A percentile compares a stretch with the other conserved stretches of the same genome.
phyloP scores from a whole-genome alignment of 2,888 invertebrate genomes.

The Hofmannophila pseudospretella region DNA sequence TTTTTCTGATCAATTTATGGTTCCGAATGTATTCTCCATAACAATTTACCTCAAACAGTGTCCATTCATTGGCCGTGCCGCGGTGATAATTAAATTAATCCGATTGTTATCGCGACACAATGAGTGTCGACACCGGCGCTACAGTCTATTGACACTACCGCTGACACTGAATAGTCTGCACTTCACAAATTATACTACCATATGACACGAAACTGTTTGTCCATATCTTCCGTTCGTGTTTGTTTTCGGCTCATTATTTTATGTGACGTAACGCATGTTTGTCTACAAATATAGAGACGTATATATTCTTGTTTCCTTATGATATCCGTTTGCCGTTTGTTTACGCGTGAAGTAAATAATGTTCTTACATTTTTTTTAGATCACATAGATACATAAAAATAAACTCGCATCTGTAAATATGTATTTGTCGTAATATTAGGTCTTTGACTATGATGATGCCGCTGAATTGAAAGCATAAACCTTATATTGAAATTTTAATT shows the following conservation, averaged over 20 bases:
- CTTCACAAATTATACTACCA: conserved; percentile 15
- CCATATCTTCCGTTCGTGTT: conserved; percentile 40
- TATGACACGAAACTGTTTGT: conserved; percentile 24
- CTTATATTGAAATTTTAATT: too few relatives aligned
- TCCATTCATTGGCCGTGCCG: too few relatives aligned
- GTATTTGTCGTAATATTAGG: too few relatives aligned
- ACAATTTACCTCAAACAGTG: too few relatives aligned
- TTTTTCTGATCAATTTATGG: too few relatives aligned
- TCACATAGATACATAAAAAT: too few relatives aligned
- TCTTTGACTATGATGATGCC: too few relatives aligned
- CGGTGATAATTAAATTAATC: conserved; percentile 35
- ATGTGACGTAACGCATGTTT: conserved; percentile 40
- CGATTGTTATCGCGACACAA: conserved; percentile 26
- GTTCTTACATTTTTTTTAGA: neutral
- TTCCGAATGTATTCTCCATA: too few relatives aligned
- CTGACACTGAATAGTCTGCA: conserved; percentile 13
- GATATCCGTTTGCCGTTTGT: neutral
- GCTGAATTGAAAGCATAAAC: too few relatives aligned
- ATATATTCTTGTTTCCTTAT: conserved; percentile 13
- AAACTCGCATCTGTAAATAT: too few relatives aligned
- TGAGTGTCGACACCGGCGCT: conserved; percentile 18
- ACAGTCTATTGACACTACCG: conserved; percentile 5
- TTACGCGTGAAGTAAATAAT: neutral
- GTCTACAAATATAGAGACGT: conserved; percentile 39
- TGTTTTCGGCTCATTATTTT: conserved; percentile 60